Percentiles rank a stretch among this genome's conserved stretches.
phyloP scores from a whole-genome alignment of 2,888 invertebrate species.

The Cephus spinipes region DNA sequence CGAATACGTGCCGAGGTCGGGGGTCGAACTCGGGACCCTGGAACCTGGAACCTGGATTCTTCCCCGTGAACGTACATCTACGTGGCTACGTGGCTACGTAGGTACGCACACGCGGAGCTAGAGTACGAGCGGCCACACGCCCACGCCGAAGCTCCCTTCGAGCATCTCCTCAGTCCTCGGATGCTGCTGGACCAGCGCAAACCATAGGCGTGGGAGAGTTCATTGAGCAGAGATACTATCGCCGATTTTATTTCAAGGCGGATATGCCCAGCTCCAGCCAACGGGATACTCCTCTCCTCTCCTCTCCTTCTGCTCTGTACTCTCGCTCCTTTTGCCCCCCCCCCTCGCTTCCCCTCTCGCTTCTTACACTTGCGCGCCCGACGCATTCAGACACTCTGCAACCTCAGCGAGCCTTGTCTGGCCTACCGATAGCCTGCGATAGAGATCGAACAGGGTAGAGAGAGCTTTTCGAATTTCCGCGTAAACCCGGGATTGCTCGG shows the following conservation, averaged over 20 bases:
- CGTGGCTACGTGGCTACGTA: slow-evolving; percentile 11
- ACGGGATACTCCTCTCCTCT: slow-evolving; percentile 41
- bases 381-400: not conserved
- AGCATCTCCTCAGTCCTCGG: not conserved
- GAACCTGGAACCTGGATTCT: slow-evolving; percentile 24
- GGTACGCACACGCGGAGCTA: slow-evolving; percentile 13
- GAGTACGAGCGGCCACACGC: slow-evolving; percentile 23
- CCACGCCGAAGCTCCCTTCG: slow-evolving; percentile 10
- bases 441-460: not conserved
- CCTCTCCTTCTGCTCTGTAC: not conserved
- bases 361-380: not conserved
- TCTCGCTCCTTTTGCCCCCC: not conserved
- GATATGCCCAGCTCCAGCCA: slow-evolving; percentile 61
- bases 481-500: not conserved
- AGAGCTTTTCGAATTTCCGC: not conserved
- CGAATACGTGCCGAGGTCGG: slow-evolving; percentile 66
- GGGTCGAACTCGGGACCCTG: slow-evolving; percentile 54
- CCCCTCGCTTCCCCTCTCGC: not conserved
- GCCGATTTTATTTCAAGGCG: slow-evolving; percentile 65
- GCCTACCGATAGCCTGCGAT: not conserved
- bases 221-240: slow-evolving; percentile 66
- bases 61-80: slow-evolving; percentile 25
- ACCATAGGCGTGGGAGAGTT: slow-evolving; percentile 66
- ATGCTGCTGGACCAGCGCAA: slow-evolving; percentile 14
- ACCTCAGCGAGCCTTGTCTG: not conserved